These are phyloP conservation scores for Nasonia longicornis DNA, from an alignment of 1,140 invertebrate genomes.

Conservation along the genomic window DNA sequence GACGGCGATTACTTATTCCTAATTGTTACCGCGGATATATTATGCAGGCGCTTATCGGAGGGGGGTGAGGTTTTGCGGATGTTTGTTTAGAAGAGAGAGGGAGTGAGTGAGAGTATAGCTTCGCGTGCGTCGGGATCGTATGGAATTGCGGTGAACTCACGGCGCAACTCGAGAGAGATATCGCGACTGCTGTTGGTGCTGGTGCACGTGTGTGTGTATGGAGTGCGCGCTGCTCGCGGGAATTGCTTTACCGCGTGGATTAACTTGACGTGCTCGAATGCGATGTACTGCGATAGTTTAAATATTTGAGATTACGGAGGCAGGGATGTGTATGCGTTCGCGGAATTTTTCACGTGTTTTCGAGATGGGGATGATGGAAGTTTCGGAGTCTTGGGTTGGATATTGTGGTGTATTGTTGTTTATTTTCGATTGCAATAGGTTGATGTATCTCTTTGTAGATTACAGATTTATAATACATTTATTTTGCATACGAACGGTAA, in stretches of 20 bases:
- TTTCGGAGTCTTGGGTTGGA: too few relatives aligned
- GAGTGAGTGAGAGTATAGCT: neutral
- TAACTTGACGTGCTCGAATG: conserved; percentile 27
- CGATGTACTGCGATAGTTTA: conserved; percentile 5
- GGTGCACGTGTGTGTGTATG: neutral
- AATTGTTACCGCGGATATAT: conserved; percentile 57
- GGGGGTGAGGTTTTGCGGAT: too few relatives aligned
- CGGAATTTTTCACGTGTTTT: neutral
- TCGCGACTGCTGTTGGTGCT: neutral
- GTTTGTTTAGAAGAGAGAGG: neutral
- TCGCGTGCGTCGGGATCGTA: neutral
- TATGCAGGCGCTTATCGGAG: neutral
- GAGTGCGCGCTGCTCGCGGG: neutral
- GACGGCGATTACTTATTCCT: conserved; percentile 60
- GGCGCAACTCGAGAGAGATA: neutral
- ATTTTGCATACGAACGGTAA: too few relatives aligned
- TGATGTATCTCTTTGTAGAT: too few relatives aligned
- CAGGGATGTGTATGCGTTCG: neutral
- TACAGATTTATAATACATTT: too few relatives aligned
- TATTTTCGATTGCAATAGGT: too few relatives aligned
- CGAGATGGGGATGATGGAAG: too few relatives aligned
- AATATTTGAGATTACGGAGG: conserved; percentile 21
- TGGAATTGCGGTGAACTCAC: conserved; percentile 29
- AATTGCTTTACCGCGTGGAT: conserved; percentile 26
- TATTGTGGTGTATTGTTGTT: too few relatives aligned